A percentile compares a stretch with the other conserved stretches of the same genome.
Evolutionary conservation across 2,888 invertebrate species (phyloP).

Genomic region (Horisme vitalbata): DNA sequence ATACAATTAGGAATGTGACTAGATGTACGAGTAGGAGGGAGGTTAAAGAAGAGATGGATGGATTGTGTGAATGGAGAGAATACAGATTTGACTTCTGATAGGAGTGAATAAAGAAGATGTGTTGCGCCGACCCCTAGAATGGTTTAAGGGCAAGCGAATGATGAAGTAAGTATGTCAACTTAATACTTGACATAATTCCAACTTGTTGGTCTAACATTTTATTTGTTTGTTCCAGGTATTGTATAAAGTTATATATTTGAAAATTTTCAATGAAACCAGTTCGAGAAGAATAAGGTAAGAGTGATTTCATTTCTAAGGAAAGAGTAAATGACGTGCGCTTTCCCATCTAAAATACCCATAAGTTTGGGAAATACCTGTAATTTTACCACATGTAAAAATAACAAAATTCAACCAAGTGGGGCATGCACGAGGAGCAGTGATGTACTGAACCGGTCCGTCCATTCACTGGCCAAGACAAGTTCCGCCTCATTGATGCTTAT

Average conservation of each 20-base stretch:
- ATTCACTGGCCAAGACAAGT: slow-evolving; percentile 32
- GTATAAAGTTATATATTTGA: slow-evolving; percentile 2
- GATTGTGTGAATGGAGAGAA: too few relatives aligned
- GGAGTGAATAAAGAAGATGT: too few relatives aligned
- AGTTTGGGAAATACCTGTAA: not conserved
- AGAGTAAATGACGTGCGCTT: too few relatives aligned
- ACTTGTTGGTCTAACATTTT: slow-evolving; percentile 1
- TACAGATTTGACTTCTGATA: too few relatives aligned
- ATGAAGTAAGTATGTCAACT: too few relatives aligned
- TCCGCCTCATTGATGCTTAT: slow-evolving; percentile 33
- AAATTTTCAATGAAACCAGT: not conserved
- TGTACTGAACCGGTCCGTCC: slow-evolving; percentile 32
- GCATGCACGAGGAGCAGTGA: slow-evolving; percentile 20
- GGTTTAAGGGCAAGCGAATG: too few relatives aligned
- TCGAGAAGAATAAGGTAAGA: slow-evolving; percentile 14
- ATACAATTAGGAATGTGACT: too few relatives aligned
- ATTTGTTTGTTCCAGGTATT: slow-evolving; percentile 22
- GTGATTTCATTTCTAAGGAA: not conserved
- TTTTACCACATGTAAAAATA: slow-evolving; percentile 6
- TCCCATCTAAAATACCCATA: too few relatives aligned
- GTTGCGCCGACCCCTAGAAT: too few relatives aligned
- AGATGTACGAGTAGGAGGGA: too few relatives aligned
- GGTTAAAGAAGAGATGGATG: too few relatives aligned
- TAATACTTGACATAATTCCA: too few relatives aligned
- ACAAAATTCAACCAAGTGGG: slow-evolving; percentile 17